Percentiles rank a stretch among this genome's conserved stretches.
Conservation (phyloP, 2,888 invertebrate genomes). For the Eilema sororculum region DNA sequence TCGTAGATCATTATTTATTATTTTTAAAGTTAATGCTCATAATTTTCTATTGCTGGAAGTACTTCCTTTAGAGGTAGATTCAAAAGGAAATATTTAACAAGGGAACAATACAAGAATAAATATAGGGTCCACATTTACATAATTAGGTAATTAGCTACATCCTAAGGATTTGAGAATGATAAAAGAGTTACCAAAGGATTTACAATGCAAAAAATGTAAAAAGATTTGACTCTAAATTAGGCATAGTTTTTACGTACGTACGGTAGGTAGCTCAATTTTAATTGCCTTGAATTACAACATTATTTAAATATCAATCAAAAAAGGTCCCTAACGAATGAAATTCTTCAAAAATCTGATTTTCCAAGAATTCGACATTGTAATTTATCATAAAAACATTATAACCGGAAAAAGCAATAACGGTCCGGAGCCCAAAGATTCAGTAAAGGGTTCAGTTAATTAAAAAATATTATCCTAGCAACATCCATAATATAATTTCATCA, state of each 20-base stretch:
- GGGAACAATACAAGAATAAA: background rate
- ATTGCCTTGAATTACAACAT: no score
- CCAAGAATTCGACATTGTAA: background rate
- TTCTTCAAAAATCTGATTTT: background rate
- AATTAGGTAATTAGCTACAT: background rate
- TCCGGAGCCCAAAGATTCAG: background rate
- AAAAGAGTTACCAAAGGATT: background rate
- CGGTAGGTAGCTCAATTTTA: background rate
- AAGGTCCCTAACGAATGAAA: background rate
- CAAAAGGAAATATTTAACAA: background rate
- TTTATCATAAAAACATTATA: slow-evolving; percentile 8
- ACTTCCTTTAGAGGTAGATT: background rate
- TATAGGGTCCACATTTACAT: background rate
- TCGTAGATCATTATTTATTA: no score
- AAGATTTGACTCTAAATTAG: no score
- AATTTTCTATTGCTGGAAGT: background rate
- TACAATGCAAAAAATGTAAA: background rate
- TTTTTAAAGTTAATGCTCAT: background rate
- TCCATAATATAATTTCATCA: slow-evolving; percentile 2
- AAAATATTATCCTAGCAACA: slow-evolving; percentile 11
- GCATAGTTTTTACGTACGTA: background rate
- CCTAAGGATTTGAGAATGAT: background rate
- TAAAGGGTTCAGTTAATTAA: slow-evolving; percentile 16
- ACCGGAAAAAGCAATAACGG: slow-evolving; percentile 6
- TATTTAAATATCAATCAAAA: no score